A percentile compares a stretch with the other conserved stretches of the same genome.
These are phyloP conservation scores for Arge pagana DNA, from an alignment of 2,888 invertebrate species.

Conservation along the genomic window DNA sequence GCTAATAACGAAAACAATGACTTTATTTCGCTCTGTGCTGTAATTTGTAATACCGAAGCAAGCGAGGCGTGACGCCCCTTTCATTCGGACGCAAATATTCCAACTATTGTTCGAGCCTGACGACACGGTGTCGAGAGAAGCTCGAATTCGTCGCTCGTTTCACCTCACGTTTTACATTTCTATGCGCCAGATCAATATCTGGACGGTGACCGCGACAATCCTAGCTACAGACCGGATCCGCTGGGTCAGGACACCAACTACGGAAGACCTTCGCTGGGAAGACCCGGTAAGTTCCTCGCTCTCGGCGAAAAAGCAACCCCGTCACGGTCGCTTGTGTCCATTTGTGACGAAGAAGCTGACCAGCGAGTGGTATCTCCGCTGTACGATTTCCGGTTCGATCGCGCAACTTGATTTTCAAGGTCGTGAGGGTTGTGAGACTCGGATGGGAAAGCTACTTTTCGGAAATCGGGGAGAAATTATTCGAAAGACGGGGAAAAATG, in stretches of 20 bases:
- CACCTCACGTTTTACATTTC: neutral
- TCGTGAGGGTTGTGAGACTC: no score
- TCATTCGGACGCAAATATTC: slow-evolving; percentile 21
- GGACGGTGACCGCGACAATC: slow-evolving; percentile 52
- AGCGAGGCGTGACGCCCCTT: slow-evolving; percentile 19
- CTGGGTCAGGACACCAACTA: slow-evolving; percentile 59
- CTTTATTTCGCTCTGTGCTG: slow-evolving; percentile 12
- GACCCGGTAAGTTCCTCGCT: slow-evolving; percentile 45
- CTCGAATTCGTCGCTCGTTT: neutral
- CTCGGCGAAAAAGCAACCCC: no score
- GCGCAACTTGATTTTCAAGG: no score
- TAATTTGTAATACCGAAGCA: slow-evolving; percentile 4
- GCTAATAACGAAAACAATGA: slow-evolving; percentile 6
- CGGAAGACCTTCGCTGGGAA: slow-evolving; percentile 56
- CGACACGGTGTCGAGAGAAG: slow-evolving; percentile 1
- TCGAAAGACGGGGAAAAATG: no score
- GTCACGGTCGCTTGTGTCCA: neutral
- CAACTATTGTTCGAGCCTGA: neutral
- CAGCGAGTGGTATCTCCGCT: no score
- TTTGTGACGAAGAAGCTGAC: no score
- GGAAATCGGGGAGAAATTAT: no score
- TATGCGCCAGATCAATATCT: slow-evolving; percentile 52
- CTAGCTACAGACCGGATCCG: slow-evolving; percentile 58
- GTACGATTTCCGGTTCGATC: no score
- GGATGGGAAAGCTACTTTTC: no score